Evolutionary conservation across 2,113 vertebrate species (phyloP).

Genomic region (Anoplopoma fimbria): DNA sequence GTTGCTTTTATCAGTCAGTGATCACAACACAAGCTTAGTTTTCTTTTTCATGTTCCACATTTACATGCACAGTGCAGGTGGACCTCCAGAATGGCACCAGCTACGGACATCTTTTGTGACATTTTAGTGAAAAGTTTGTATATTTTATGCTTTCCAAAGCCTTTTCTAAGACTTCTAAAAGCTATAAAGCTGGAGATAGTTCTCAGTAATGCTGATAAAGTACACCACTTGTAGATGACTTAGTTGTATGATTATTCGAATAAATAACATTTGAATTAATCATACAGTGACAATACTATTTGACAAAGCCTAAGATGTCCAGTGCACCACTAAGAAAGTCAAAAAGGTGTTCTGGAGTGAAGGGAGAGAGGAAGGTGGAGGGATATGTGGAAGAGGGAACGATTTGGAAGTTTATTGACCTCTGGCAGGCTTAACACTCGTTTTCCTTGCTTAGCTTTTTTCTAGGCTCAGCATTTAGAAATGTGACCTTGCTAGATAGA

Average conservation of each 20-base stretch:
- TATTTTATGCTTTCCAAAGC: not conserved
- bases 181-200: not conserved
- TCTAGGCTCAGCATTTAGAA: conserved; percentile 52
- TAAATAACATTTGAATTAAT: not conserved
- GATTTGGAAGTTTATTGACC: conserved; percentile 57
- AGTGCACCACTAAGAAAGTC: not conserved
- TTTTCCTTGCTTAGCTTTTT: conserved; percentile 53
- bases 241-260: not conserved
- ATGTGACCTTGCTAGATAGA: conserved; percentile 59
- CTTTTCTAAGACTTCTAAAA: not conserved
- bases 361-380: conserved; percentile 46
- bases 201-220: not conserved
- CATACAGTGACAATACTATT: not conserved
- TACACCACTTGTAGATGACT: not conserved
- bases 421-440: conserved; percentile 51
- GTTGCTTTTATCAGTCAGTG: not conserved
- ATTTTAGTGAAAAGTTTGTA: not conserved
- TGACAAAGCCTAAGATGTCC: not conserved
- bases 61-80: not conserved
- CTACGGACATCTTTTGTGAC: not conserved
- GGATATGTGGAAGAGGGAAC: conserved; percentile 12
- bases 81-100: conserved; percentile 7
- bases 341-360: conserved; percentile 21
- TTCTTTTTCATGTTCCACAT: not conserved
- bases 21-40: not conserved